Conservation (phyloP, 2,797 vertebrate species). For the Arnoldichthys spilopterus region DNA sequence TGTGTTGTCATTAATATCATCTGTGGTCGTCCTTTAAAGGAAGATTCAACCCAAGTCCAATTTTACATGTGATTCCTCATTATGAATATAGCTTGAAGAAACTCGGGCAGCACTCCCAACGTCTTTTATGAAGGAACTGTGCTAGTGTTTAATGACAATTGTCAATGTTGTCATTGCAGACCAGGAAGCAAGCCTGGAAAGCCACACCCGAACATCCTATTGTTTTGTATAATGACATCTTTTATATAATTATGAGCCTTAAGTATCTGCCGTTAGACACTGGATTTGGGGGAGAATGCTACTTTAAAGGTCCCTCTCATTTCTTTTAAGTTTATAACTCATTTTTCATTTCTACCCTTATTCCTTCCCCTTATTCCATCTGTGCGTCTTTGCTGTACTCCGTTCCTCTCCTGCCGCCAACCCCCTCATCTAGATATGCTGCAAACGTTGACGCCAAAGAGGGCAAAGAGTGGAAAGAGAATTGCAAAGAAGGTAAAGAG, state of each 20-base stretch:
- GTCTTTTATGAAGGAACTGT: background rate
- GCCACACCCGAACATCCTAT: background rate
- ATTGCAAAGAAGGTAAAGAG: slow-evolving; percentile 80
- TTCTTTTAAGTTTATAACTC: slow-evolving; percentile 41
- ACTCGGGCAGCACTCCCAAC: background rate
- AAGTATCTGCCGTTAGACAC: too few species aligned
- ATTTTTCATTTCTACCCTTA: slow-evolving; percentile 39
- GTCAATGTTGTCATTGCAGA: background rate
- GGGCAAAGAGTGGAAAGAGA: slow-evolving; percentile 76
- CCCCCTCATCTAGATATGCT: slow-evolving; percentile 73
- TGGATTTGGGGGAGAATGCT: slow-evolving; percentile 18
- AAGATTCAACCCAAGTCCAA: background rate
- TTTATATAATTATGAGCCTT: background rate
- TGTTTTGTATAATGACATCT: background rate
- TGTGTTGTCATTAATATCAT: slow-evolving; percentile 19
- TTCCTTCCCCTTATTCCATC: slow-evolving; percentile 40
- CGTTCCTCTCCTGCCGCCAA: slow-evolving; percentile 32
- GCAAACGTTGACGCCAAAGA: slow-evolving; percentile 76
- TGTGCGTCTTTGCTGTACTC: slow-evolving; percentile 54
- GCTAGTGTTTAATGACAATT: background rate
- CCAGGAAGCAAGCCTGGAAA: too few species aligned
- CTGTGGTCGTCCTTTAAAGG: background rate
- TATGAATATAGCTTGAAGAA: background rate
- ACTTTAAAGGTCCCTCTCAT: slow-evolving; percentile 40
- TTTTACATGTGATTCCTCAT: background rate